Percentiles rank a stretch among this genome's conserved stretches.
Conservation (phyloP, 1,140 invertebrate species). For the Drosophila jambulina region DNA sequence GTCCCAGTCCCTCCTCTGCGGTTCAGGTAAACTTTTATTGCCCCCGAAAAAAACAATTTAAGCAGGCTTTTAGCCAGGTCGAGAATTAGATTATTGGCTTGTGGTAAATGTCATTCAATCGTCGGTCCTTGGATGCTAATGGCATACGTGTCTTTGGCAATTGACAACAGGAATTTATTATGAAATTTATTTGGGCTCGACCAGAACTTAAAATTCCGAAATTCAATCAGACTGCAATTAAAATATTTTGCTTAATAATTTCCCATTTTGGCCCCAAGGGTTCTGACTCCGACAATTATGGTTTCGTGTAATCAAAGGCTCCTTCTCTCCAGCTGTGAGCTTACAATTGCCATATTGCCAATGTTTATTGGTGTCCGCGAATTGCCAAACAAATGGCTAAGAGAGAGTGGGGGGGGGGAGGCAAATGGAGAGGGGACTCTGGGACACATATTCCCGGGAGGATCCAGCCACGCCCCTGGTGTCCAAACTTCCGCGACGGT, state of each 20-base stretch:
- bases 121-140: conserved; percentile 17
- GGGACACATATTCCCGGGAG: conserved; percentile 15
- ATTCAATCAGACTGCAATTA: conserved; percentile 57
- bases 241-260: conserved; percentile 56
- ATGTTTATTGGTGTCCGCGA: conserved; percentile 54
- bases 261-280: conserved; percentile 7
- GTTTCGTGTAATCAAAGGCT: conserved; percentile 47
- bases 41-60: conserved; percentile 42
- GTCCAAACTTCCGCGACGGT: conserved; percentile 48
- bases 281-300: conserved; percentile 40
- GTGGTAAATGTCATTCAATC: conserved; percentile 30
- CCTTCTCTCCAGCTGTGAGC: conserved; percentile 32
- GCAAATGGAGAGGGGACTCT: neutral
- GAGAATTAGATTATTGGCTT: conserved; percentile 53
- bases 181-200: neutral
- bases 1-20: conserved; percentile 17
- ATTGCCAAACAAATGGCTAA: conserved; percentile 47
- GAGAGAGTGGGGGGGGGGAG: neutral
- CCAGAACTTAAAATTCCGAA: conserved; percentile 5
- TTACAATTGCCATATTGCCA: conserved; percentile 53
- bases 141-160: conserved; percentile 1
- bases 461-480: conserved; percentile 23
- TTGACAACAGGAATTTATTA: conserved; percentile 30
- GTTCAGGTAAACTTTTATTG: conserved; percentile 55
- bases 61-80: conserved; percentile 37